These are phyloP conservation scores for Eupithecia subumbrata DNA, from an alignment of 2,888 invertebrate genomes.

Conservation along the genomic window DNA sequence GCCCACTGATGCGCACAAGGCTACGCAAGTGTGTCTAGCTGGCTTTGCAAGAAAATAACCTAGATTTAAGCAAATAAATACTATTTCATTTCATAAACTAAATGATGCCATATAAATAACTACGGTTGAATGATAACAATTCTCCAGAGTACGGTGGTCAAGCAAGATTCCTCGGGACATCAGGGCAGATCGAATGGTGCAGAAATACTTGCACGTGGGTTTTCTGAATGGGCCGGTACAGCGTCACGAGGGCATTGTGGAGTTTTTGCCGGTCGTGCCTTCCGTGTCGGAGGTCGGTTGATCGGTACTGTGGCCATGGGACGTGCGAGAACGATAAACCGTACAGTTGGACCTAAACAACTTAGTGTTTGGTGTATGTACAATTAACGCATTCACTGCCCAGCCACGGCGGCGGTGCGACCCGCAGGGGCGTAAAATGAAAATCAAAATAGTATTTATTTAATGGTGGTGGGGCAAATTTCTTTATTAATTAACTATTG, in stretches of 20 bases:
- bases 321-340: slow-evolving; percentile 11
- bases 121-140: neutral
- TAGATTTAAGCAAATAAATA: too few species aligned
- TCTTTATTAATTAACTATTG: neutral
- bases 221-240: slow-evolving; percentile 64
- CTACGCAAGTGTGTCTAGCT: too few species aligned
- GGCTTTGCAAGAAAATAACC: too few species aligned
- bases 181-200: slow-evolving; percentile 51
- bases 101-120: neutral
- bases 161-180: slow-evolving; percentile 27
- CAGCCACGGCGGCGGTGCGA: too few species aligned
- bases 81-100: neutral
- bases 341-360: neutral
- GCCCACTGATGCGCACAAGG: too few species aligned
- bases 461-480: too few species aligned
- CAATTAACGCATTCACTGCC: too few species aligned
- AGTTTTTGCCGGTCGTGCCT: slow-evolving; percentile 70
- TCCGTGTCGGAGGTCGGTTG: slow-evolving; percentile 76
- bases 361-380: neutral
- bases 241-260: slow-evolving; percentile 71
- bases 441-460: too few species aligned
- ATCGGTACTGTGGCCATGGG: slow-evolving; percentile 55
- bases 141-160: slow-evolving; percentile 2
- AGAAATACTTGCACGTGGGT: slow-evolving; percentile 74
- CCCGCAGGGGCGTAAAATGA: too few species aligned